These are phyloP conservation scores for Hippocampus mohnikei DNA, from an alignment of 2,113 vertebrate genomes.

Conservation along the genomic window DNA sequence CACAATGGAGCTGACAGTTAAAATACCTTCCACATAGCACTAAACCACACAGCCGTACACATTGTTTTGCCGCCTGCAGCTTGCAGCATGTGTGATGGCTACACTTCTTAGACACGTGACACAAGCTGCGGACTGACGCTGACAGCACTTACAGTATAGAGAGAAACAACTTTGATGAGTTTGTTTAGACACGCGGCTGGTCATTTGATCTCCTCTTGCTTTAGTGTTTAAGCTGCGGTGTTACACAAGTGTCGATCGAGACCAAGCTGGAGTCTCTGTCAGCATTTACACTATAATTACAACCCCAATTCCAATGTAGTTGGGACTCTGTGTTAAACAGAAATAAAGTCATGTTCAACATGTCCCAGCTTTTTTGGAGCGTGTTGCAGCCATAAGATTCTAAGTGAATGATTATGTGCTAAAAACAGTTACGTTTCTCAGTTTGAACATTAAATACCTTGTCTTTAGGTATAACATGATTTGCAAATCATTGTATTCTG, in stretches of 20 bases:
- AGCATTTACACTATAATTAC: background rate
- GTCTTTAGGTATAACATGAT: no score
- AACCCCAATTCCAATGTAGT: no score
- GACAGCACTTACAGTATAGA: background rate
- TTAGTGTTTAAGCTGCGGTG: slow-evolving; percentile 10
- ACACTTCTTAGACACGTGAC: slow-evolving; percentile 17
- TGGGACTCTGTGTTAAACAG: no score
- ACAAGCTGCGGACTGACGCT: slow-evolving; percentile 13
- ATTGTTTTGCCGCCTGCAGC: background rate
- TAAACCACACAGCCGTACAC: slow-evolving; percentile 12
- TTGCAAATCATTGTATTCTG: no score
- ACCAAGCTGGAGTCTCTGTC: background rate
- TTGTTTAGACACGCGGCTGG: slow-evolving; percentile 9
- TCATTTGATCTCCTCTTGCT: background rate
- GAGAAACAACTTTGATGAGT: background rate
- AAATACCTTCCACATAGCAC: slow-evolving; percentile 49
- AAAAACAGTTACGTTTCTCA: no score
- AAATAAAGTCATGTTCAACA: no score
- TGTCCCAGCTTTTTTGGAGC: no score
- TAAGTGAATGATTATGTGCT: no score
- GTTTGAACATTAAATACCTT: no score
- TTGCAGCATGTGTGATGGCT: background rate
- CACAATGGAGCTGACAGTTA: slow-evolving; percentile 37
- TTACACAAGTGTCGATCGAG: slow-evolving; percentile 22
- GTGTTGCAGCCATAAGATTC: no score